A percentile compares a stretch with the other conserved stretches of the same genome.
Evolutionary conservation across 2,797 vertebrate genomes (phyloP).

Genomic region (Tangara arthus): DNA sequence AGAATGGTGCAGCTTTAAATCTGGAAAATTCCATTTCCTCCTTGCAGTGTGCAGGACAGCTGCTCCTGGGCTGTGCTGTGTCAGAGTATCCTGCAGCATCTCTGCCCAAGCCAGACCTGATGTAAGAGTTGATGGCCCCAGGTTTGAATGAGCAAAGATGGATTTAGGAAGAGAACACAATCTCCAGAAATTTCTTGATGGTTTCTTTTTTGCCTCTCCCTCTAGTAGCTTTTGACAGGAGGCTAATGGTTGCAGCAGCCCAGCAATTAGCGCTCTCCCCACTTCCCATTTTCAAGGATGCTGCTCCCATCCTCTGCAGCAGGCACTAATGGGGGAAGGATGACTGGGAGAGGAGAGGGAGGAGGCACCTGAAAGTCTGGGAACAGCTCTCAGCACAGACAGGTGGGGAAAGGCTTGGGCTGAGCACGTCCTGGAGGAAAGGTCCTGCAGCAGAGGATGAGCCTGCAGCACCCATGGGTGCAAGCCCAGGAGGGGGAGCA

Average conservation of each 20-base stretch:
- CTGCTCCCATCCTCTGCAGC: not conserved
- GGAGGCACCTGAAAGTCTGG: not conserved
- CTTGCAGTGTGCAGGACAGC: not conserved
- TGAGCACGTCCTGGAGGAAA: not conserved
- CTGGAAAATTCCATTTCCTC: not conserved
- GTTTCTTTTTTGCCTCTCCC: not conserved
- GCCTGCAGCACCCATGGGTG: conserved; percentile 50
- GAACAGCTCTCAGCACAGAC: not conserved
- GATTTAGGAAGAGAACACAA: not conserved
- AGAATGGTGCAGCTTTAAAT: not conserved
- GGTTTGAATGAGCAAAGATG: not conserved
- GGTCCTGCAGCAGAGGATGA: not conserved
- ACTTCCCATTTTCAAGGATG: not conserved
- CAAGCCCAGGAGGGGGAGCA: not conserved
- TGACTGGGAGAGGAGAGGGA: not conserved
- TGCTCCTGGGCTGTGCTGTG: not conserved
- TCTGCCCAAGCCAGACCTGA: rapidly evolving
- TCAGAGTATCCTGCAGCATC: not conserved
- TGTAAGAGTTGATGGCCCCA: not conserved
- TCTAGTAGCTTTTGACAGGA: not conserved
- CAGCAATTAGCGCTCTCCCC: not conserved
- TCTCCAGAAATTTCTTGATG: not conserved
- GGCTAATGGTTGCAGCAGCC: not conserved
- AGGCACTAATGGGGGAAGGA: not conserved
- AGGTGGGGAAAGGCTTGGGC: not conserved